Conservation (phyloP, 2,113 vertebrate genomes). For the Clarias gariepinus region DNA sequence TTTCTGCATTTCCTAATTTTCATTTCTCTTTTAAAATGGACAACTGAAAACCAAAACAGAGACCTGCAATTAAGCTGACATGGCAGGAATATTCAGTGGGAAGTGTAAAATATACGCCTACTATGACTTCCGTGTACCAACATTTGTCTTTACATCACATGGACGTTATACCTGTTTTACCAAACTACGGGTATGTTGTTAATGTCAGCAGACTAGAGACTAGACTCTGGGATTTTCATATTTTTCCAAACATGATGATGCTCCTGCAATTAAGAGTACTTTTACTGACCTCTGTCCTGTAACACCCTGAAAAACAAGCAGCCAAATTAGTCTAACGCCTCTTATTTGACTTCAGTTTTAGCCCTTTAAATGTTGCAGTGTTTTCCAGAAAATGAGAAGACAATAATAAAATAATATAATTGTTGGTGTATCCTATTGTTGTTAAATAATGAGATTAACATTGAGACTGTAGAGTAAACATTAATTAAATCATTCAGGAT, state of each 20-base stretch:
- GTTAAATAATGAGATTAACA: neutral
- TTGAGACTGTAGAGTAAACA: neutral
- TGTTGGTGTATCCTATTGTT: conserved; percentile 12
- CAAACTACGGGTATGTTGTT: neutral
- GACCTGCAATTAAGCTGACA: neutral
- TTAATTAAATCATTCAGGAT: neutral
- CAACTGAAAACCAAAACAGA: conserved; percentile 18
- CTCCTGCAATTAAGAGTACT: no score
- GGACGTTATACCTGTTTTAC: neutral
- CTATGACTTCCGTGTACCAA: neutral
- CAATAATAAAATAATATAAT: conserved; percentile 1
- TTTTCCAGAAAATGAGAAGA: conserved; percentile 60
- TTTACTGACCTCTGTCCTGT: neutral
- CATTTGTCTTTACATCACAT: conserved; percentile 5
- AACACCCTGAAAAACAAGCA: conserved; percentile 57
- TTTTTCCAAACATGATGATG: neutral
- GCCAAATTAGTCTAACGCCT: conserved; percentile 70
- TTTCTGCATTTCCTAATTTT: conserved; percentile 55
- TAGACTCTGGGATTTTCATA: neutral
- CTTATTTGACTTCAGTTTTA: conserved; percentile 58
- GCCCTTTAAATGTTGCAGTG: conserved; percentile 67
- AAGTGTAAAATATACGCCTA: neutral
- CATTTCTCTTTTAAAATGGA: conserved; percentile 48
- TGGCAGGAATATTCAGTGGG: neutral
- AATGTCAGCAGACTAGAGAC: neutral